These are phyloP conservation scores for Nanorana parkeri DNA, from an alignment of 2,113 vertebrate species.

Conservation along the genomic window DNA sequence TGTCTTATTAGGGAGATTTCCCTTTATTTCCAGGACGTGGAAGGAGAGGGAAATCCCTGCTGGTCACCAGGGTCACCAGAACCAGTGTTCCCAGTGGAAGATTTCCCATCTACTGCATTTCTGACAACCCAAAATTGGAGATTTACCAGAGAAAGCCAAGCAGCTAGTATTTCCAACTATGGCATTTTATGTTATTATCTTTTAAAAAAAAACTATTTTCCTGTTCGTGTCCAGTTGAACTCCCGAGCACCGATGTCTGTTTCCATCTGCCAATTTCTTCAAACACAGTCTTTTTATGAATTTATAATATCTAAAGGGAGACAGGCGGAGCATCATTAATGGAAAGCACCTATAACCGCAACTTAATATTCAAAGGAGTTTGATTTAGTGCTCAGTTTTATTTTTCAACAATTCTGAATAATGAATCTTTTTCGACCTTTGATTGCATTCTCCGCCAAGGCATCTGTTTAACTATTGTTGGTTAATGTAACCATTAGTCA, in stretches of 20 bases:
- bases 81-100: too few species aligned
- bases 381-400: constrained; percentile 30
- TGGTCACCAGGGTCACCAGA: too few species aligned
- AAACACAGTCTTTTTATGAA: background rate
- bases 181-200: too few species aligned
- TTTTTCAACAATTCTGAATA: constrained; percentile 24
- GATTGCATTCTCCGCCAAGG: background rate
- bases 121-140: too few species aligned
- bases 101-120: too few species aligned
- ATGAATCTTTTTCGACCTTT: constrained; percentile 23
- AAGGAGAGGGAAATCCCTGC: too few species aligned
- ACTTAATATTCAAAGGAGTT: constrained; percentile 20
- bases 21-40: too few species aligned
- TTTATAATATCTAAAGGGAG: background rate
- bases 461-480: constrained; percentile 25
- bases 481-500: constrained; percentile 8
- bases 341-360: background rate
- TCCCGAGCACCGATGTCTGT: background rate
- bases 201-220: too few species aligned
- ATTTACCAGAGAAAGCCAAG: background rate
- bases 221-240: background rate
- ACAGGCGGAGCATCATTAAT: constrained; percentile 1
- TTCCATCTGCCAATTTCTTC: constrained; percentile 18
- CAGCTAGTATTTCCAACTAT: background rate
- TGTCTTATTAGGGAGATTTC: too few species aligned